Evolutionary conservation across 2,797 vertebrate species (phyloP), one percentile per base, ranked within the genome.

Genomic region (Chromis chromis): DNA sequence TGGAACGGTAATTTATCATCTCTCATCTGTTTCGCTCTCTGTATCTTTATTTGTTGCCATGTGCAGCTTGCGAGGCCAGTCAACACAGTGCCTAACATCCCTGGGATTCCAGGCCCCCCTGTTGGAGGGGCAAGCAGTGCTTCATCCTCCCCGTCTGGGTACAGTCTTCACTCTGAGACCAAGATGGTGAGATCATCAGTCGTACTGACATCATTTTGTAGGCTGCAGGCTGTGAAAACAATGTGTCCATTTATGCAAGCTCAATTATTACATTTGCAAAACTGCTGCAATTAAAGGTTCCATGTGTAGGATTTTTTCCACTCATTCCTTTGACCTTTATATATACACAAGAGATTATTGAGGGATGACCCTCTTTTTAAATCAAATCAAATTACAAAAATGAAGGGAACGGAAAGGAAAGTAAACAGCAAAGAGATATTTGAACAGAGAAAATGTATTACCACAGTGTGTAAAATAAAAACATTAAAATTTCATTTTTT

Each of bases 101-200:
- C 97, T 21, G 97, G 97, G 54, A 99, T 99, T 67, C 97, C 97
- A 64, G 97, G 97, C 67, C 97, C 97, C 6, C 97, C 97, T 66
- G 67, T 96, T 74, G 95, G 94, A 16, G 94, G 94, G 33, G 93
- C 86, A 70, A 94, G 96, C 86, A 96, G 94, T 61, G 95, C 89
- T 0, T 96, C 96, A 56, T 86, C 96, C 27, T 98, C 96, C 4
- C 96, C 96, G 0, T 96, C 96, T n/a, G 96, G 94, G 17, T 96
- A 96, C 42, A 94, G 94, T 12, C 64, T 91, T 65, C 95, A 96
- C 79, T 95, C 96, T 0, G 97, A 98, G 82, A 93, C 97, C 75
- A 98, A 96, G 89, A 94, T 98, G 96, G 97, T 98, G 76, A 96
- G 96, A 70, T 59, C 3, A 66, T 63, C 17, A 57, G 6, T 70